Base-by-base conservation (phyloP, 2,113 vertebrate species). In the Trochalopteron elliotii region DNA sequence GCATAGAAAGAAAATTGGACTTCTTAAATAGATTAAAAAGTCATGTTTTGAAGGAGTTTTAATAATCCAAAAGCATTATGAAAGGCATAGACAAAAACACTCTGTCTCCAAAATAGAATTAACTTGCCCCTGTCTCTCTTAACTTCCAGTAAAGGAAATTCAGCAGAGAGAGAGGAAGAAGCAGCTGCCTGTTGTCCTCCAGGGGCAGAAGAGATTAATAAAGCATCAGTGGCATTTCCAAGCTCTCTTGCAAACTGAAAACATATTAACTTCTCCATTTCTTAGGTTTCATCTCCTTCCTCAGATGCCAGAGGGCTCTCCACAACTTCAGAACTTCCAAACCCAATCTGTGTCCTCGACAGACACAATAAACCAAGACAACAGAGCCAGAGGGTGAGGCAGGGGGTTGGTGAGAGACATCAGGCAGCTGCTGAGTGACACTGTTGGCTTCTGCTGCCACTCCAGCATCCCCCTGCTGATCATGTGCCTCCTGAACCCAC, bases 151-250 rank as follows among this genome's bases (percentile, higher is more conserved):
- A 67, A 74, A 91, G 83, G 74, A 50, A 91, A 83, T 69, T 47
- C 59, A 39, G 68, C 23, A 8, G 5, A n/a, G 64, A 70, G 49
- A 81, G 69, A 91, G 81, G 59, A 71, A 92, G 76, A 83, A 85
- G 75, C 92, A 90, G 69, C 82, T 82, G 78, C 78, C 61, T 72
- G 74, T 49, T 91, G 69, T 83, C 82, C 91, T 96, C 78, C 50
- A 45, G 59, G 87, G 74, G 63, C 17, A 91, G 75, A 87, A 77
- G 76, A 75, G 75, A 72, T 78, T 63, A 90, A 87, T 79, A 94
- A 95, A 96, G 92, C 83, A 78, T 69, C 83, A 28, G 59, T 89
- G 83, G 86, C 64, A 60, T 93, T 95, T 93, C 94, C 71, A 93
- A 86, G 67, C 63, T n/a, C 57, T 87, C 75, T 47, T 56, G 44